A percentile compares a stretch with the other conserved stretches of the same genome.
Evolutionary conservation across 2,113 vertebrate species (phyloP).

Genomic region (Eptatretus burgeri): DNA sequence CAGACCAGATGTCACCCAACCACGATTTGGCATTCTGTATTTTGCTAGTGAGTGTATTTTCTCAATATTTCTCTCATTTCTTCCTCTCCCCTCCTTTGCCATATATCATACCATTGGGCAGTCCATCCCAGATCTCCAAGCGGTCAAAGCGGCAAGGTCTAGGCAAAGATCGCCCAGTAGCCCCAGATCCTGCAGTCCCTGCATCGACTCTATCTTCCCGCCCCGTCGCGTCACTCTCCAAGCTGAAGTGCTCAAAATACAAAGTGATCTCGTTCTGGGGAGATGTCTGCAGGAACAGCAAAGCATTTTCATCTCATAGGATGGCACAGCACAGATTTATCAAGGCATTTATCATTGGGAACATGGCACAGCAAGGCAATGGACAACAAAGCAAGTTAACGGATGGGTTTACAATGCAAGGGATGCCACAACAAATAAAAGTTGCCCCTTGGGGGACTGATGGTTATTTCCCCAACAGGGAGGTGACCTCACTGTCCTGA

Average conservation of each 20-base stretch:
- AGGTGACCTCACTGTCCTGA: too few species aligned
- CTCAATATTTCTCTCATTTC: too few species aligned
- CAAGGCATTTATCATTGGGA: not conserved
- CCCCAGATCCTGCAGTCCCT: too few species aligned
- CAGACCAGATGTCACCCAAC: too few species aligned
- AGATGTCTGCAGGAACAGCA: conserved; percentile 19
- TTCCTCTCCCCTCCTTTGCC: too few species aligned
- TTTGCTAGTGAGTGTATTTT: too few species aligned
- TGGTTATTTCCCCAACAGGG: too few species aligned
- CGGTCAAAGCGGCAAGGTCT: conserved; percentile 75
- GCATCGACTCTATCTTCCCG: conserved; percentile 26
- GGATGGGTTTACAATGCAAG: not conserved
- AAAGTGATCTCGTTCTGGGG: conserved; percentile 76
- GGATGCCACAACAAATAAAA: not conserved
- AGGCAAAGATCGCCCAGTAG: too few species aligned
- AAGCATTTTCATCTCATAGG: not conserved
- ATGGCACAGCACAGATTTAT: not conserved
- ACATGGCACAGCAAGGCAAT: not conserved
- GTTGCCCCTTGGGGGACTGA: not conserved
- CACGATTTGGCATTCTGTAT: too few species aligned
- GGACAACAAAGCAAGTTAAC: not conserved
- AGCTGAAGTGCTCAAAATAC: conserved; percentile 67
- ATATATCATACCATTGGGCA: conserved; percentile 37
- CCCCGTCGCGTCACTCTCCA: conserved; percentile 60
- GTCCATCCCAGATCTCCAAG: conserved; percentile 91